Evolutionary conservation across 2,797 vertebrate species (phyloP).

Genomic region (Gymnocypris eckloni): DNA sequence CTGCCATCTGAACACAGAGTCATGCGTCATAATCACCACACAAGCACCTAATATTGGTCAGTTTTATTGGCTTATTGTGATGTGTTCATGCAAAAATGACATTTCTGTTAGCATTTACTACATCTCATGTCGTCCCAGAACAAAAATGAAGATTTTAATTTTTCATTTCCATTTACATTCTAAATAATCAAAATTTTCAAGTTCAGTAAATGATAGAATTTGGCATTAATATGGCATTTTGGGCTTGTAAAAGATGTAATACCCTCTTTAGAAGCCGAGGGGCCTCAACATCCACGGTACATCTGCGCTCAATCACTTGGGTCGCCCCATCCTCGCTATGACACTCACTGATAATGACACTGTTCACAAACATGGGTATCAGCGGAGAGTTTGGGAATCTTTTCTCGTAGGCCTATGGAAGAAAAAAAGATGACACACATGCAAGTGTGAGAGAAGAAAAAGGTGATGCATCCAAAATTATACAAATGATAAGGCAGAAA

Average conservation of each 20-base stretch:
- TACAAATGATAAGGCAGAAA: background rate
- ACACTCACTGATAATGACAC: constrained; percentile 85
- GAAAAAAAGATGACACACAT: background rate
- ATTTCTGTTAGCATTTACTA: background rate
- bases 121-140: background rate
- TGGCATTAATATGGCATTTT: background rate
- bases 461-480: background rate
- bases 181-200: background rate
- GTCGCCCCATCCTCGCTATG: constrained; percentile 84
- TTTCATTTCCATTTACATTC: background rate
- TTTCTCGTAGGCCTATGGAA: constrained; percentile 86
- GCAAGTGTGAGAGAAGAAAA: background rate
- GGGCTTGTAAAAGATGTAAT: background rate
- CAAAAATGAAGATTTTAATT: background rate
- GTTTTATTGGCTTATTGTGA: background rate
- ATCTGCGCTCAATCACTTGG: constrained; percentile 85
- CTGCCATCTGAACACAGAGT: constrained; percentile 83
- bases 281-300: constrained; percentile 90
- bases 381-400: constrained; percentile 91
- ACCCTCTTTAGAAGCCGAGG: constrained; percentile 94
- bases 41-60: too few relatives aligned
- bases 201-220: background rate
- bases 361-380: constrained; percentile 94
- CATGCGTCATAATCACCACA: constrained; percentile 5
- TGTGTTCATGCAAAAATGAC: background rate